phyloP scores from a whole-genome alignment of 2,797 vertebrate genomes.

The Hypotaenidia okinawae region DNA sequence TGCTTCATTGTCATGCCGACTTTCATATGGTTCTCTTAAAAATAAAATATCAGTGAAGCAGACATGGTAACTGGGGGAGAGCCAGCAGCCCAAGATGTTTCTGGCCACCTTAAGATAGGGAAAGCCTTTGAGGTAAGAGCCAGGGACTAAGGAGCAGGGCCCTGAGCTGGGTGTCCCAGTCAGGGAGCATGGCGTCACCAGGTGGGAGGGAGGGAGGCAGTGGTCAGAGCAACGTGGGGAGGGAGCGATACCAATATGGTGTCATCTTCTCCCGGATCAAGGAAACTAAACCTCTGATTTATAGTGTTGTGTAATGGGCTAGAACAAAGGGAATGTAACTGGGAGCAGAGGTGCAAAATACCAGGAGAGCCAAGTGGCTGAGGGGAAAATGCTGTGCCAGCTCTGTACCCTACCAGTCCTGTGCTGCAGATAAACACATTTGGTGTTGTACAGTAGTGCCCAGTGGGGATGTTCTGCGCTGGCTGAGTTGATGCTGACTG shows the following conservation, averaged over 20 bases:
- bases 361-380: neutral
- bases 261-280: neutral
- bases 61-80: neutral
- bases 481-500: accelerated
- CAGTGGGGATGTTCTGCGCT: neutral
- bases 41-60: neutral
- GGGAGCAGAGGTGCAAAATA: neutral
- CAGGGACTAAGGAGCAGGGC: neutral
- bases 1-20: neutral
- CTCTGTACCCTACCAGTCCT: no score
- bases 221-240: accelerated
- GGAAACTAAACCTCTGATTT: neutral
- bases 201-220: neutral
- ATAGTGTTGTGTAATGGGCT: neutral
- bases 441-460: neutral
- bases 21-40: slow-evolving; percentile 20
- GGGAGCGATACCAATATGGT: accelerated
- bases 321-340: neutral
- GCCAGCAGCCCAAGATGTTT: neutral
- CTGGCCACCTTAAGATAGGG: neutral
- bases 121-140: neutral
- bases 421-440: accelerated
- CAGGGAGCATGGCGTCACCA: accelerated
- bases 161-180: neutral
- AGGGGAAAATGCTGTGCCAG: neutral